phyloP scores from a whole-genome alignment of 64 coral and sea anemone genomes.

The Montipora cactus region DNA sequence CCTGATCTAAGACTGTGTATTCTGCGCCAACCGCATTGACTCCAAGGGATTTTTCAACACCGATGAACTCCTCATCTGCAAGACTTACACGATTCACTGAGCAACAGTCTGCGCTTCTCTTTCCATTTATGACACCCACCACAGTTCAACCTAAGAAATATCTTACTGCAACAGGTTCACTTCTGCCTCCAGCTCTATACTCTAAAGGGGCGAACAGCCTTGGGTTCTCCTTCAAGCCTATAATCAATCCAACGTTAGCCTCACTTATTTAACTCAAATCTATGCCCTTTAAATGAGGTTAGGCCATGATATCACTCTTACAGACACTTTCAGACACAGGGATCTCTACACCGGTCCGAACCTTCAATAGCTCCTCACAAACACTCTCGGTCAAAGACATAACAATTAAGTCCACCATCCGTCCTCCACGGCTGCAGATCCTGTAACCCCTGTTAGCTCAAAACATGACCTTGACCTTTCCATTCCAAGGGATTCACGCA shows the following conservation, averaged over 20 bases:
- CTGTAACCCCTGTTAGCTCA: conserved; percentile 27
- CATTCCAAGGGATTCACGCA: neutral
- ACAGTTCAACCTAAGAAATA: conserved; percentile 18
- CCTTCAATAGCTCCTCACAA: conserved; percentile 3
- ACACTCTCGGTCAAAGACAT: neutral
- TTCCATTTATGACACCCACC: conserved; percentile 22
- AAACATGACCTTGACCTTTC: neutral
- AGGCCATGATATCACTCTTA: conserved; percentile 11
- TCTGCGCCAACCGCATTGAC: too few relatives aligned
- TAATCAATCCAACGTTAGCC: neutral
- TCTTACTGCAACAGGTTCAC: too few relatives aligned
- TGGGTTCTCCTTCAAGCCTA: too few relatives aligned
- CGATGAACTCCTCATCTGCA: conserved; percentile 18
- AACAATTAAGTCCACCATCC: neutral
- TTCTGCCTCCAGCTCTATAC: neutral
- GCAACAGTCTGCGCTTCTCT: too few relatives aligned
- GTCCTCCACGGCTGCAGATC: neutral
- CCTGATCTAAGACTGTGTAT: neutral
- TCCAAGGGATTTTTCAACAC: neutral
- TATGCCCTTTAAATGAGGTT: conserved; percentile 21
- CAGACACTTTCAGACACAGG: conserved; percentile 1
- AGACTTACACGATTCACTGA: too few relatives aligned
- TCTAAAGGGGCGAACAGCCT: conserved; percentile 61
- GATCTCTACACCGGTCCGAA: conserved; percentile 21
- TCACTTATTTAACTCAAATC: neutral